Percentiles rank a stretch among this genome's conserved stretches.
Conservation (phyloP, 2,113 vertebrate species). For the Phyllostomus hastatus region DNA sequence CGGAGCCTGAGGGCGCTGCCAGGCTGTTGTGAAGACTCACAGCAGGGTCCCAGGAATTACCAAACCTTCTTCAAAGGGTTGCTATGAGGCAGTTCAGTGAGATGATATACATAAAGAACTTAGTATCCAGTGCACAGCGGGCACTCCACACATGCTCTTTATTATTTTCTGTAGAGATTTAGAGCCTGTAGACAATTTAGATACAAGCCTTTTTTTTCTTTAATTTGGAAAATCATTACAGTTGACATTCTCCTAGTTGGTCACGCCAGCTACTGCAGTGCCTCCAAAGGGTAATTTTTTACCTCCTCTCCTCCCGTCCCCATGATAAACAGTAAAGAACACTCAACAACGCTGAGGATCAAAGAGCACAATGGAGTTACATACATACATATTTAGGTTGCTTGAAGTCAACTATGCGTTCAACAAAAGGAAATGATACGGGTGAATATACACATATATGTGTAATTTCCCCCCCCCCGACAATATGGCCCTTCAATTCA, state of each 20-base stretch:
- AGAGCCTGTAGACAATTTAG: background rate
- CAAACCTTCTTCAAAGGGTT: background rate
- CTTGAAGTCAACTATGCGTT: conserved; percentile 44
- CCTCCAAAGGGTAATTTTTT: background rate
- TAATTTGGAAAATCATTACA: background rate
- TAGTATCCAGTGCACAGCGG: background rate
- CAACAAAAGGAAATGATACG: conserved; percentile 60
- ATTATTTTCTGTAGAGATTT: background rate
- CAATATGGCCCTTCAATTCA: conserved; percentile 64
- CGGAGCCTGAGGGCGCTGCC: background rate
- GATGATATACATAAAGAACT: background rate
- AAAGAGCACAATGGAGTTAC: background rate
- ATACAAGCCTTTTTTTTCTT: background rate
- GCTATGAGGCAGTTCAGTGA: background rate
- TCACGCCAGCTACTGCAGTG: conserved; percentile 5
- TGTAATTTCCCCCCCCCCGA: background rate
- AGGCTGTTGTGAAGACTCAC: background rate
- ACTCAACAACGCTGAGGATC: background rate
- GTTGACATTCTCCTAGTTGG: conserved; percentile 10
- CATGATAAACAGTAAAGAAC: background rate
- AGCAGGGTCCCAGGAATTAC: background rate
- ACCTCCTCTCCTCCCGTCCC: background rate
- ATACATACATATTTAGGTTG: conserved; percentile 23
- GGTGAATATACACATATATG: conserved; percentile 45
- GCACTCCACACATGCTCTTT: background rate